Conservation (phyloP, 1,140 invertebrate species). For the Macrostomum lignano region DNA sequence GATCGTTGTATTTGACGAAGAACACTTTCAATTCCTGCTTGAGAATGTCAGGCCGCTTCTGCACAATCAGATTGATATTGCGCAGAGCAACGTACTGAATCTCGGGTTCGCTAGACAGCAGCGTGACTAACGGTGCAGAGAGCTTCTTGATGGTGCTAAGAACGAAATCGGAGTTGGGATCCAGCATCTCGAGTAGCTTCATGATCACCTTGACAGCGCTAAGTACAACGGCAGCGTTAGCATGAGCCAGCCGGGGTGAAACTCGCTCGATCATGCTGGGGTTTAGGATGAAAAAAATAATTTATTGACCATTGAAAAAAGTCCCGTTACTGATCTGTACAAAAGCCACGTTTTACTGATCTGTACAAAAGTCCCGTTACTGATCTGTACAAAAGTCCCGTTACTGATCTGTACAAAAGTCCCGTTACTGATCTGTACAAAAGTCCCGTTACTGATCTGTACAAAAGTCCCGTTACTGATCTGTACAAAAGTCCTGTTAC, state of each 20-base stretch:
- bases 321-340: too few relatives aligned
- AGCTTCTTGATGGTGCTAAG: conserved; percentile 74
- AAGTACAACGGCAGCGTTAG: conserved; percentile 94
- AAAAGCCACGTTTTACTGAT: too few relatives aligned
- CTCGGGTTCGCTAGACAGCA: conserved; percentile 87
- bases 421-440: too few relatives aligned
- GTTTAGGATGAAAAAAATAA: too few relatives aligned
- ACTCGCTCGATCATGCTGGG: conserved; percentile 90
- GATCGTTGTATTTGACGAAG: conserved; percentile 99
- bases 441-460: too few relatives aligned
- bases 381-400: too few relatives aligned
- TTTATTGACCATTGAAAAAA: too few relatives aligned
- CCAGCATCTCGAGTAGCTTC: conserved; percentile 91
- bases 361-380: too few relatives aligned
- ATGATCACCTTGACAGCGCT: conserved; percentile 78
- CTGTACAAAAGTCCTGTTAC: too few relatives aligned
- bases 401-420: too few relatives aligned
- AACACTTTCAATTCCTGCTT: conserved; percentile 99
- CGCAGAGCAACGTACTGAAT: conserved; percentile 89
- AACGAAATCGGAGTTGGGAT: conserved; percentile 70
- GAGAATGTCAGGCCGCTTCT: conserved; percentile 89
- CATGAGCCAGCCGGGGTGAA: conserved; percentile 81
- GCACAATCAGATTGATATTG: conserved; percentile 96
- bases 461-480: too few relatives aligned
- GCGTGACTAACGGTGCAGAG: conserved; percentile 85